Evolutionary conservation across 2,113 vertebrate genomes (phyloP).

Genomic region (Trichechus manatus): DNA sequence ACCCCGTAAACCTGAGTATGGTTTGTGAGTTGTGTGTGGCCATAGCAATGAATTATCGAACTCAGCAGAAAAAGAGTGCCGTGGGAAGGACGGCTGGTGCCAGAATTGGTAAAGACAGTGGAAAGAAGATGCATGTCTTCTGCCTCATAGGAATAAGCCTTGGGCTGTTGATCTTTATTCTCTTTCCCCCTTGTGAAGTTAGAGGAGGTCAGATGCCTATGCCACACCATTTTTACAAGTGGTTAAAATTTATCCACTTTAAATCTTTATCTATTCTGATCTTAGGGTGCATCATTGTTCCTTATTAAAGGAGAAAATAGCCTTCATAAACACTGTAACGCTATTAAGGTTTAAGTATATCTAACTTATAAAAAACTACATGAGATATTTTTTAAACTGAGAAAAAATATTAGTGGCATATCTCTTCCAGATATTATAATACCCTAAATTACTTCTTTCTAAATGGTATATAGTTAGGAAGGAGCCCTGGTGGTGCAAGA

Average conservation of each 20-base stretch:
- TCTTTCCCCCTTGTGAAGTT: too few relatives aligned
- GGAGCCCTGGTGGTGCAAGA: not conserved
- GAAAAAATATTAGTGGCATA: conserved; percentile 55
- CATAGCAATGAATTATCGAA: too few relatives aligned
- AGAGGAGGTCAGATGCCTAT: too few relatives aligned
- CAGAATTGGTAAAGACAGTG: too few relatives aligned
- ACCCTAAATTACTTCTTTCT: conserved; percentile 72
- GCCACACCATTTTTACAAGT: too few relatives aligned
- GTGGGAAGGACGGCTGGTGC: too few relatives aligned
- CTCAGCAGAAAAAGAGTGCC: too few relatives aligned
- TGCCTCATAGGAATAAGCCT: too few relatives aligned
- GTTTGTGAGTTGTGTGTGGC: too few relatives aligned
- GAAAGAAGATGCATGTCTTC: too few relatives aligned
- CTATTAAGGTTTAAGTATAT: not conserved
- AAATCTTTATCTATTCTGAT: conserved; percentile 1
- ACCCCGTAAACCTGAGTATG: too few relatives aligned
- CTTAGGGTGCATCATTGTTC: not conserved
- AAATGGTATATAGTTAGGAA: not conserved
- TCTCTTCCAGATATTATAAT: conserved; percentile 30
- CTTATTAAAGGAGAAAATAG: not conserved
- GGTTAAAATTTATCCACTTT: conserved; percentile 45
- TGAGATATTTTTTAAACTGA: conserved; percentile 40
- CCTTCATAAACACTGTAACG: not conserved
- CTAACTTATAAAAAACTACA: not conserved
- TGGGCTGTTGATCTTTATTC: too few relatives aligned